Evolutionary conservation across 2,888 invertebrate genomes (phyloP), one percentile per base, ranked within the genome.

Genomic region (Thereva nobilitata): DNA sequence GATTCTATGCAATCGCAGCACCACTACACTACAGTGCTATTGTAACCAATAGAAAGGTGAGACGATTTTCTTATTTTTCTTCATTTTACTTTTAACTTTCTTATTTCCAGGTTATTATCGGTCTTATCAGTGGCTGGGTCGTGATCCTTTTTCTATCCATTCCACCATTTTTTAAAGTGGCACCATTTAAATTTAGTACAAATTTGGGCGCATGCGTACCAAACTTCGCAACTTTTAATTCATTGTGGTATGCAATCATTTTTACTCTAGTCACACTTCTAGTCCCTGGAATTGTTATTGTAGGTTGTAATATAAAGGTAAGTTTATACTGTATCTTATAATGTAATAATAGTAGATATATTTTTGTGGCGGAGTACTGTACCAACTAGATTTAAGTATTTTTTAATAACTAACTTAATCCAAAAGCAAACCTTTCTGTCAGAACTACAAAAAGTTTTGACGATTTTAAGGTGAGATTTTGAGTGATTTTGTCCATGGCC

Each of bases 1-100:
- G 91, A 69, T 92, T 90, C 70, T 90, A 90, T 69, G 91, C 92
- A 50, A 92, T 92, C 63, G 88, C 91, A 0, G 88, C 90, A 0
- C 92, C 92, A 0, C 79, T 92, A 68, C 91, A 92, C 76, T 92
- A 92, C 79, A 87, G 88, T 37, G 89, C 89, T 61, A 83, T 91
- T 67, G 89, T 92, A 34, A 91, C 88, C 47, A 86, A 89, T 1
- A 86, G 84, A 73, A 88, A 89, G 83, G 88, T 88, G 75, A 74
- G 70, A 42, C 9, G 35, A 49, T 61, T 37, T 49, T 12, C 8
- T 45, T 57, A 1, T 37, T 12, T 59, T 59, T 6, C 2, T 4
- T 5, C 3, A 37, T 2, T 53, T 35, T 53, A 12, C 23, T 37
- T 37, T 53, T 53, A 40, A n/a, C 4, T 41, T 7, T 37, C 2